Conservation (phyloP, 2,113 vertebrate genomes). For the Vidua chalybeata region DNA sequence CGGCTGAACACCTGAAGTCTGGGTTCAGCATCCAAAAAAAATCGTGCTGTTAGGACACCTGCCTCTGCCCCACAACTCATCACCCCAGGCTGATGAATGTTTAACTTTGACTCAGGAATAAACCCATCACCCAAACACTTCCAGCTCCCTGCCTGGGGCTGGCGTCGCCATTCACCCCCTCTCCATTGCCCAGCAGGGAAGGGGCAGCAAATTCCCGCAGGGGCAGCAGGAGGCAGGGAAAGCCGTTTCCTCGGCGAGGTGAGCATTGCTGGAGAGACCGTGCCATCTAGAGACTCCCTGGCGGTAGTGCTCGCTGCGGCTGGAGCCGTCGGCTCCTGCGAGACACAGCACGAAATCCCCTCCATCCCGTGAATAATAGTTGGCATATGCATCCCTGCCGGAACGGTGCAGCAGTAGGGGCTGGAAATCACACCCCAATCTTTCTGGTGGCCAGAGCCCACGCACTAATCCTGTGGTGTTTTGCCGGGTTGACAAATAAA, state of each 20-base stretch:
- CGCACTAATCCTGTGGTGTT: fast-evolving
- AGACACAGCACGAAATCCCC: neutral
- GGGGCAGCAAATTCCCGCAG: neutral
- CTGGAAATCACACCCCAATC: neutral
- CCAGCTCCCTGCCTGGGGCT: neutral
- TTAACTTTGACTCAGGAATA: neutral
- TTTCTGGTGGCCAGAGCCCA: neutral
- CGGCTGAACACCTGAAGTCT: neutral
- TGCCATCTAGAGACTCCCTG: slow-evolving; percentile 56
- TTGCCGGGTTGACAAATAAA: neutral
- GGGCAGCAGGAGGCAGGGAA: neutral
- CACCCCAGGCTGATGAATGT: neutral
- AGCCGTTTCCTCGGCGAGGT: neutral
- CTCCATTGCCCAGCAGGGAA: neutral
- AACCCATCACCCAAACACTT: neutral
- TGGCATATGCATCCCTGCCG: fast-evolving
- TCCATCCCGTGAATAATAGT: fast-evolving
- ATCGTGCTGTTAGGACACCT: neutral
- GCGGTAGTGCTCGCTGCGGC: neutral
- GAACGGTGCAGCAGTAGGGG: neutral
- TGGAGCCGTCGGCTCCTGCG: neutral
- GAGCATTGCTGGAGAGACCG: slow-evolving; percentile 32
- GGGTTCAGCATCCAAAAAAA: neutral
- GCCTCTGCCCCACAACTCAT: neutral
- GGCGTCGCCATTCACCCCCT: neutral